These are phyloP conservation scores for Tamias sibiricus DNA, from an alignment of 2,113 vertebrate species.

Conservation along the genomic window DNA sequence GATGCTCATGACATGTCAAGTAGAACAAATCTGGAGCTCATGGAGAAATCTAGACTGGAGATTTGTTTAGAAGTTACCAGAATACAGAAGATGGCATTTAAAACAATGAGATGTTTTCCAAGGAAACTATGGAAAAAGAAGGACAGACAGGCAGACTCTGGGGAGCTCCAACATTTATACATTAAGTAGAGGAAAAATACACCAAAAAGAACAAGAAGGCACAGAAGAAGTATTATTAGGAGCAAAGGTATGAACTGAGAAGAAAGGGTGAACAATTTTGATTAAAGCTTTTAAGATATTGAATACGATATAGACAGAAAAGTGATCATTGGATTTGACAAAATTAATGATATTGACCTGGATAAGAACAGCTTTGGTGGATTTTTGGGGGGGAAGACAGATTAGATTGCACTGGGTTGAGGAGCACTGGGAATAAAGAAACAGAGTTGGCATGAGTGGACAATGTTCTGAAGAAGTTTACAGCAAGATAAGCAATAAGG, in stretches of 20 bases:
- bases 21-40: neutral
- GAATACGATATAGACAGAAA: neutral
- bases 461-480: neutral
- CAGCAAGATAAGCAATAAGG: neutral
- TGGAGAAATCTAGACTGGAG: neutral
- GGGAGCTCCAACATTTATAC: neutral
- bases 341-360: neutral
- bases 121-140: neutral
- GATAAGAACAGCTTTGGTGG: neutral
- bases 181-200: neutral
- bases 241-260: neutral
- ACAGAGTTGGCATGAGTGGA: neutral
- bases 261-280: neutral
- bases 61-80: neutral
- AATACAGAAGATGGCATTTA: neutral
- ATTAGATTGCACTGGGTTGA: neutral
- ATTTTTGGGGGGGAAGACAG: neutral
- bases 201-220: neutral
- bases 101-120: neutral
- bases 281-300: neutral
- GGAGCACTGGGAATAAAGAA: neutral
- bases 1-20: neutral
- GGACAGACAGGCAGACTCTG: neutral
- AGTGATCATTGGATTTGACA: neutral
- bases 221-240: neutral